A percentile compares a stretch with the other conserved stretches of the same genome.
Evolutionary conservation across 2,797 vertebrate genomes (phyloP).

Genomic region (Labeo calbasu): DNA sequence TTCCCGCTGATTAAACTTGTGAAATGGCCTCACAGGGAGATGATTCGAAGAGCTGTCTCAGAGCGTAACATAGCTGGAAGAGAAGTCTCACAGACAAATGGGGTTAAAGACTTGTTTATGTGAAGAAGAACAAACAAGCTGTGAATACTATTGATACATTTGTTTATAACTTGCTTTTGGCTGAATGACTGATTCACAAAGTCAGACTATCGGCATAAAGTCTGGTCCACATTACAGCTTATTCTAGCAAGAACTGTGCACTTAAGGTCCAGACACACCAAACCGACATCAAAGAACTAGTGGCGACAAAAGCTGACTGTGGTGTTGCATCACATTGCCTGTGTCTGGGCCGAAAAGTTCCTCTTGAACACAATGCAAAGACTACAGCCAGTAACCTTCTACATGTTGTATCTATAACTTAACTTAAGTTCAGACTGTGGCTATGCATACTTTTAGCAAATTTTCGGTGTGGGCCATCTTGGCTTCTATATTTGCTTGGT

Average conservation of each 20-base stretch:
- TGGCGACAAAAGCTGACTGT: not conserved
- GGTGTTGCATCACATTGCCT: not conserved
- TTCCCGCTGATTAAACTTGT: conserved; percentile 65
- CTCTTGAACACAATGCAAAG: not conserved
- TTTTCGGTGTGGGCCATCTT: not conserved
- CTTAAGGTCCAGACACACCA: not conserved
- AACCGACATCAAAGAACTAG: not conserved
- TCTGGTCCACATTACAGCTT: not conserved
- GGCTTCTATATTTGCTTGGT: not conserved
- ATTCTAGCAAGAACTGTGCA: not conserved
- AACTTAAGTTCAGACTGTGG: not conserved
- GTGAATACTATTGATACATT: conserved; percentile 4
- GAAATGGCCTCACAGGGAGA: conserved; percentile 56
- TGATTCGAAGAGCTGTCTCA: conserved; percentile 19
- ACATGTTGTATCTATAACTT: not conserved
- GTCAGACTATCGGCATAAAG: not conserved
- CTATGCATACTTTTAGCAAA: not conserved
- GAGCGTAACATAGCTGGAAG: not conserved
- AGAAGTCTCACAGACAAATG: not conserved
- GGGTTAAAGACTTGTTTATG: conserved; percentile 41
- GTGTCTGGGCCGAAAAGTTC: not conserved
- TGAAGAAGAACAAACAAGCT: conserved; percentile 10
- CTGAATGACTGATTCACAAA: not conserved
- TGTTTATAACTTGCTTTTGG: not conserved
- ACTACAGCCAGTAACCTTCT: not conserved